Base-by-base conservation (phyloP, 2,888 invertebrate genomes). In the Ariolimax columbianus region DNA sequence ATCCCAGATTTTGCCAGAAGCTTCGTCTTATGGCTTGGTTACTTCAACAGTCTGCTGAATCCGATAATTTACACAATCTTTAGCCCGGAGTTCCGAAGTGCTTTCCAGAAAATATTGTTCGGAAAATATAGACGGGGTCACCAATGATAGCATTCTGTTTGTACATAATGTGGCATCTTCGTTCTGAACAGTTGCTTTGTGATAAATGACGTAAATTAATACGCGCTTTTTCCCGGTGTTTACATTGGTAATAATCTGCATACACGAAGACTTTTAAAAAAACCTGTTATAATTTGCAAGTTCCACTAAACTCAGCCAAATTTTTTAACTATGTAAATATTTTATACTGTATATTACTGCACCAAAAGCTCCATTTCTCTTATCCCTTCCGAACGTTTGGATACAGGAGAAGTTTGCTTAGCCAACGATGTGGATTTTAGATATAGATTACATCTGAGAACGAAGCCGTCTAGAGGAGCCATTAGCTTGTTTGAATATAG, bases 11-110 rank as follows among this genome's bases (percentile, higher is more conserved):
- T 94, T 80, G 91, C 94, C 30, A 91, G 92, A 86, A 93, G 94
- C 66, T 92, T 94, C 68, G 91, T 94, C 33, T 95, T 97, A 77
- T 98, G 98, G 98, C 95, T 98, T 82, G 98, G 98, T 75, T 98
- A 97, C 94, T 97, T 97, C 94, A 98, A 98, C 95, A 97, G 97
- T 82, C 97, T 97, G 77, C 95, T 98, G 80, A 98, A 98, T 94
- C 98, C 98, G n/a, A 96, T 98, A 87, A 97, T 98, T 92, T 98
- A 98, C 94, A 98, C 97, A n/a, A 97, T 98, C 91, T 98, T 98
- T 94, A 97, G 97, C 92, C 98, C 98, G 30, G 98, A 98, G 93
- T 98, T 98, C 94, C 95, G 98, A 90, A 96, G 96, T 93, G 98
- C 98, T 78, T 98, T 98, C 94, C 97, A 97, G 88, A 96, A 97